A percentile compares a stretch with the other conserved stretches of the same genome.
phyloP scores from a whole-genome alignment of 2,888 invertebrate genomes.

The Osedax frankpressi region DNA sequence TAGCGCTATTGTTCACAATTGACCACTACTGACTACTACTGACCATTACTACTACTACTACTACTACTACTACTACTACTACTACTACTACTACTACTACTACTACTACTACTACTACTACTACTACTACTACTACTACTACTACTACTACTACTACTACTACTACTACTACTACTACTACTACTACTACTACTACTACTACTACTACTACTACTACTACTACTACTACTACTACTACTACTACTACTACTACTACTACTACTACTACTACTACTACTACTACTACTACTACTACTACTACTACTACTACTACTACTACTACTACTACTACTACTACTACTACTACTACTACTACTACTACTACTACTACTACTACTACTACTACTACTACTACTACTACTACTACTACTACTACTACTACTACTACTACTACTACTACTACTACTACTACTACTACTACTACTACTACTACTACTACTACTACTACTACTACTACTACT shows the following conservation, averaged over 20 bases:
- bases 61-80: neutral
- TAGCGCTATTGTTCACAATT: too few species aligned
- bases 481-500: neutral
- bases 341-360: slow-evolving; percentile 7
- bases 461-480: slow-evolving; percentile 5
- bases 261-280: slow-evolving; percentile 10
- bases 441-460: slow-evolving; percentile 1
- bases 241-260: slow-evolving; percentile 6
- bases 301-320: slow-evolving; percentile 12
- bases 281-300: slow-evolving; percentile 9
- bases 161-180: slow-evolving; percentile 9
- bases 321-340: slow-evolving; percentile 11
- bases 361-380: slow-evolving; percentile 7
- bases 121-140: slow-evolving; percentile 10
- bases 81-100: slow-evolving; percentile 6
- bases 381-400: slow-evolving; percentile 6
- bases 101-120: slow-evolving; percentile 8
- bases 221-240: slow-evolving; percentile 12
- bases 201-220: slow-evolving; percentile 8
- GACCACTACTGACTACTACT: too few species aligned
- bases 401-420: slow-evolving; percentile 9
- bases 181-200: slow-evolving; percentile 8
- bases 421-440: slow-evolving; percentile 1
- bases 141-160: slow-evolving; percentile 9
- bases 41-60: slow-evolving; percentile 8